Base-by-base conservation (phyloP, 2,888 invertebrate genomes). In the Amphipoea lucens region DNA sequence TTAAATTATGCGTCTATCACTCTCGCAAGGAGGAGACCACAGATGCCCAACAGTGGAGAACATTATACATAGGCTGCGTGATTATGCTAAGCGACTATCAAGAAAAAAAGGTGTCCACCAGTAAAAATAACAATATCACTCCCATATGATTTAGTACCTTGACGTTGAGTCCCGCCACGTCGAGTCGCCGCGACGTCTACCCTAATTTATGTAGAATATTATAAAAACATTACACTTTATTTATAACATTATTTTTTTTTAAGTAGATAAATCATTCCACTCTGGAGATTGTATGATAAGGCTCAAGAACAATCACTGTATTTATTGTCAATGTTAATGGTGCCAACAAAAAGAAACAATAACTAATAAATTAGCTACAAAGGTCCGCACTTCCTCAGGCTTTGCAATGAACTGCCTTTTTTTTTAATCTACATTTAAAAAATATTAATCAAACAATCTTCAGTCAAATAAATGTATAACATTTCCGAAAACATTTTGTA, bases 281-380 rank as follows among this genome's bases (percentile, higher is more conserved):
- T 7, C 29, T n/a, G 36, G 7, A 72, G 62, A 79, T 81, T 40
- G 5, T 9, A 17, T 17, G 40, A 81, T 40, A 54, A 73, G 23
- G 12, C 7, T 63, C 54, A 54, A 73, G 23, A 51, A 62, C 45
- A 81, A 63, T 42, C 23, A 23, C 42, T 69, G 0, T 12, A 14
- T 40, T 40, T 40, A 36, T 36, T 68, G 11, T 29, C 14, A 42
- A 48, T 68, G 40, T n/a, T 78, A 45, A 23, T 48, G 29, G 6
- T 4, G 14, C 0, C 17, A 40, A 29, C 5, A n/a, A 14, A 68
- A 57, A 36, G 4, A 70, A 70, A 23, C 20, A 48, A 29, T 29
- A 20, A 29, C 1, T 36, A n/a, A 36, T 23, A 17, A 74, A 74
- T 12, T 17, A 0, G 3, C 12, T 60, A 36, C 12, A 75, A 36